Base-by-base conservation (phyloP, 37 sponge, comb jelly and placozoan species). In the Mnemiopsis leidyi region DNA sequence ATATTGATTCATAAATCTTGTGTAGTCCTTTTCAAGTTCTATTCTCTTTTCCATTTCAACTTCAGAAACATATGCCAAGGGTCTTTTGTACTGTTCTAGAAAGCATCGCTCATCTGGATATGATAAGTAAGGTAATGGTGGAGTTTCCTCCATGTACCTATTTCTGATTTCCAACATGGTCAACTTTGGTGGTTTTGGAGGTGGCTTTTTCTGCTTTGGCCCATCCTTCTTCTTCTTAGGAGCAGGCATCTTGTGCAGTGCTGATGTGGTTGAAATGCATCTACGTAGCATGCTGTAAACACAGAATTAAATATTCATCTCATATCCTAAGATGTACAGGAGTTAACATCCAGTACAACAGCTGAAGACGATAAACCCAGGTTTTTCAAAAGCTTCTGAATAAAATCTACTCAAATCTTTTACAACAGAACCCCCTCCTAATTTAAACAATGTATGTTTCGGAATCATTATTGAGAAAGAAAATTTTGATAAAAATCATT, bases 191-290 rank as follows among this genome's bases (percentile, higher is more conserved):
- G 73, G 24, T 69, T 69, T 69, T 28, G 73, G 73, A 25, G 73
- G 73, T n/a, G 73, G 23, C 21, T 69, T 69, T 25, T 69, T 69
- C 21, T 69, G 73, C 21, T 69, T 69, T n/a, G 73, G 73, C 1
- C 73, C 73, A 69, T 69, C 73, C 61, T 69, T 69, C n/a, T 25
- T 69, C 21, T 69, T 69, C 73, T 69, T 69, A 20, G 73, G 73
- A 23, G 73, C 73, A 69, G 73, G 73, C 73, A 69, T 69, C n/a
- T 69, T 69, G 73, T 28, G 29, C 9, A 21, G 24, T 3, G n/a
- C 73, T 20, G 23, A 5, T 23, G 73, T 28, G 2, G 73, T 69
- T 48, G 61, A 48, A 48, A 48, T 48, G 13, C 61, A 48, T 48
- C 61, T 48, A 5, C 61, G 61, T 48, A 48, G 13, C 61, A 48